Evolutionary conservation across 2,888 invertebrate genomes (phyloP).

Genomic region (Agrotis segetum): DNA sequence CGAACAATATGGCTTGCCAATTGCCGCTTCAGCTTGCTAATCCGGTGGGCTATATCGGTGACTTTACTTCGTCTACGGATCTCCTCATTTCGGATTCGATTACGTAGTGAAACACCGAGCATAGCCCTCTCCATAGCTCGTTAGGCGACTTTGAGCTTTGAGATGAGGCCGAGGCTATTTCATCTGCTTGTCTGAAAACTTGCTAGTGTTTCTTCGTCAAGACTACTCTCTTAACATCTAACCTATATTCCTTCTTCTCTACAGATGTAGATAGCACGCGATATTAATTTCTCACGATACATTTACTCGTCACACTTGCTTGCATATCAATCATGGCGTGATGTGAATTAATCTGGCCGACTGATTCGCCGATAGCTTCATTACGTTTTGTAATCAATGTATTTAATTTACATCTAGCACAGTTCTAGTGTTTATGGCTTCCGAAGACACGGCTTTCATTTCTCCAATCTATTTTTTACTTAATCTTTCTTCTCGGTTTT

Average conservation of each 20-base stretch:
- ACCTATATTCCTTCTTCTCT: conserved; percentile 12
- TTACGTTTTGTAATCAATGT: conserved; percentile 42
- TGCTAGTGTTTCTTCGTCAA: not conserved
- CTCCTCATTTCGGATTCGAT: no score
- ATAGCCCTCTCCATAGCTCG: no score
- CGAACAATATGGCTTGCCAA: no score
- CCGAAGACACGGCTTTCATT: not conserved
- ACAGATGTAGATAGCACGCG: conserved; percentile 34
- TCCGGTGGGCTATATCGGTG: no score
- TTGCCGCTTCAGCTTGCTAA: no score
- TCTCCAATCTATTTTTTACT: not conserved
- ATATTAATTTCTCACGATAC: conserved; percentile 45
- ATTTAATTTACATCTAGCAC: conserved; percentile 21
- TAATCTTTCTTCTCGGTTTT: no score
- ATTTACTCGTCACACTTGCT: conserved; percentile 38
- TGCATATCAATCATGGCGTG: conserved; percentile 43
- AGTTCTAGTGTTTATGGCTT: conserved; percentile 5
- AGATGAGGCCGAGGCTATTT: no score
- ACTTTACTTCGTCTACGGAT: no score
- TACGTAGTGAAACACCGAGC: no score
- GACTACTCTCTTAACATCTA: not conserved
- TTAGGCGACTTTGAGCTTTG: no score
- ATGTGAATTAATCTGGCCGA: conserved; percentile 26
- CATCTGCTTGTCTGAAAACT: not conserved
- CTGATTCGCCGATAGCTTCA: conserved; percentile 46